Percentiles rank a stretch among this genome's conserved stretches.
Evolutionary conservation across 2,888 invertebrate species (phyloP).

Genomic region (Tiliacea citrago): DNA sequence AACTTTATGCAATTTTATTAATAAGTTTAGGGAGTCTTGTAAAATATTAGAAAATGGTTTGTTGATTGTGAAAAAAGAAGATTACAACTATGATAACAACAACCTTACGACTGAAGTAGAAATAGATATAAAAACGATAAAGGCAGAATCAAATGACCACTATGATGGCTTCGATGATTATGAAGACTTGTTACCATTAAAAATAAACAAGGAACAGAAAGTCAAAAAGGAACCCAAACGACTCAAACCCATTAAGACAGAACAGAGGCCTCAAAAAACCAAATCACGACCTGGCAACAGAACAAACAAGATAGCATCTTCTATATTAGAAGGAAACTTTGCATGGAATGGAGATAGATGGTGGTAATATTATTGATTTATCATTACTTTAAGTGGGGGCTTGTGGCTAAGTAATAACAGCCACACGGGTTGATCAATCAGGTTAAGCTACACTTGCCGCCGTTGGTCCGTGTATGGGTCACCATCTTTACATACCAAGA

Average conservation of each 20-base stretch:
- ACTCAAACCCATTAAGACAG: slow-evolving; percentile 58
- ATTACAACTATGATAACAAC: slow-evolving; percentile 42
- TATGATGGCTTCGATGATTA: slow-evolving; percentile 66
- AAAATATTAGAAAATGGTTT: slow-evolving; percentile 77
- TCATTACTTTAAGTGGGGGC: neutral
- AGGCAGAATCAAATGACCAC: slow-evolving; percentile 69
- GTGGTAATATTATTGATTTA: slow-evolving; percentile 78
- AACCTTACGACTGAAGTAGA: slow-evolving; percentile 63
- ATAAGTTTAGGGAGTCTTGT: slow-evolving; percentile 78
- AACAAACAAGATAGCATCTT: slow-evolving; percentile 81
- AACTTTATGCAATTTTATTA: slow-evolving; percentile 77
- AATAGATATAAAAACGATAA: slow-evolving; percentile 70
- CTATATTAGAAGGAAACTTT: slow-evolving; percentile 85
- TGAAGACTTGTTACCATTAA: slow-evolving; percentile 68
- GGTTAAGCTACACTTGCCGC: too few species aligned
- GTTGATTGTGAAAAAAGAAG: slow-evolving; percentile 76
- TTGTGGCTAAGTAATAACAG: too few species aligned
- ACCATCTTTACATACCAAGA: too few species aligned
- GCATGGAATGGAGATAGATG: slow-evolving; percentile 84
- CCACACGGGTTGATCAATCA: too few species aligned
- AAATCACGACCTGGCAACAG: slow-evolving; percentile 58
- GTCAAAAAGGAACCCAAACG: slow-evolving; percentile 61
- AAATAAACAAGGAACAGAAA: slow-evolving; percentile 44
- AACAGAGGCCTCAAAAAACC: slow-evolving; percentile 51
- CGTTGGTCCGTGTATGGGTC: too few species aligned